Base-by-base conservation (phyloP, 1,140 invertebrate genomes). In the Drosophila kohkoa region DNA sequence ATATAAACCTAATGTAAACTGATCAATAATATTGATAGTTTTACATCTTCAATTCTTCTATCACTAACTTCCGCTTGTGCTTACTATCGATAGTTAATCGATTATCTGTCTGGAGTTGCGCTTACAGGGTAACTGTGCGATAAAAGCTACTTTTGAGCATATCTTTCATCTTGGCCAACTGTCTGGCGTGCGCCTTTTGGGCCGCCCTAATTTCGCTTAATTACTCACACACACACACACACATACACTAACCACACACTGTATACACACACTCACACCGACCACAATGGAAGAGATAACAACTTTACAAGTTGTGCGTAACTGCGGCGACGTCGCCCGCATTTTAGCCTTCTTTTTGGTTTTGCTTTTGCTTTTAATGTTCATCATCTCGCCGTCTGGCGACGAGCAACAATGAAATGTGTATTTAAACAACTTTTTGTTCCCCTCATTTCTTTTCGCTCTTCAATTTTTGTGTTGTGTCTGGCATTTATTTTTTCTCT, bases 171-270 rank as follows among this genome's bases (percentile, higher is more conserved):
- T 83, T 54, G 66, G 46, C 32, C 15, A 73, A 59, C 63, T 67
- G 66, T 57, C 57, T 73, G 62, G 65, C 10, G 49, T 59, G 59
- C 64, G 74, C 71, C 67, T 74, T 87, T 82, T 69, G 80, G 66
- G 64, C 66, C 79, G 85, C 82, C 83, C 83, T 85, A 88, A 88
- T 83, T 88, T 88, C 75, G 83, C 74, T 88, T 89, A 89, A 88
- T 88, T 88, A 88, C 85, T 67, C 73, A 72, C 16, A 59, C 43
- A 51, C 54, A 48, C 43, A 25, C 3, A 25, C 20, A 25, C 20
- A 25, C 3, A 25, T 3, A 25, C 20, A 25, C 20, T 25, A 25
- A 25, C 20, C 5, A 15, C 30, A 41, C 41, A 46, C 35, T n/a
- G n/a, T n/a, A 38, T 20, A 20, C 55, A 8, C 25, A 13, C 55